A percentile compares a stretch with the other conserved stretches of the same genome.
Conservation (phyloP, 2,888 invertebrate species). For the Empis livida region DNA sequence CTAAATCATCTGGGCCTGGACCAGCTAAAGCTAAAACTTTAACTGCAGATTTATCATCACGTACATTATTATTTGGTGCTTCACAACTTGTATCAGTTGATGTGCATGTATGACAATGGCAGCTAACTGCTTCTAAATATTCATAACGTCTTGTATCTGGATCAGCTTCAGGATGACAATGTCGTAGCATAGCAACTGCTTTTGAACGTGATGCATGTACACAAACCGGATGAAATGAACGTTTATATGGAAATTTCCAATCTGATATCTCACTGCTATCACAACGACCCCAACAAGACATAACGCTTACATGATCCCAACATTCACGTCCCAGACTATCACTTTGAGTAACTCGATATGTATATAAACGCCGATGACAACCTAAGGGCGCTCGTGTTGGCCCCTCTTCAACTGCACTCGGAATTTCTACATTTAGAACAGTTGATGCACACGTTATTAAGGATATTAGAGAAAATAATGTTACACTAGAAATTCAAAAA, state of each 20-base stretch:
- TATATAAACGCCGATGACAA: conserved; percentile 53
- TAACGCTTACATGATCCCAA: conserved; percentile 61
- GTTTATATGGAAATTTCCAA: conserved; percentile 80
- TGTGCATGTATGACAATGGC: conserved; percentile 59
- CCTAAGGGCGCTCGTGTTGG: conserved; percentile 41
- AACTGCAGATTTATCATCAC: conserved; percentile 25
- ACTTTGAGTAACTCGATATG: conserved; percentile 47
- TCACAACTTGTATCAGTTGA: conserved; percentile 60
- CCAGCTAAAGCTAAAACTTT: conserved; percentile 28
- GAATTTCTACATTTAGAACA: too few relatives aligned
- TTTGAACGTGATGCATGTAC: conserved; percentile 58
- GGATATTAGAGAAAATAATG: too few relatives aligned
- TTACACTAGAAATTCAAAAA: too few relatives aligned
- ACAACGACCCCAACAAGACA: conserved; percentile 71
- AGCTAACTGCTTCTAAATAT: conserved; percentile 65
- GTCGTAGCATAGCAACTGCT: conserved; percentile 48
- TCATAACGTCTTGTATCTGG: conserved; percentile 58
- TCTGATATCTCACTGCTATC: conserved; percentile 79
- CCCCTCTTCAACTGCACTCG: conserved; percentile 19
- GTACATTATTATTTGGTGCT: conserved; percentile 36
- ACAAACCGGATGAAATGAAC: conserved; percentile 75
- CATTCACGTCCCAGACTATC: conserved; percentile 47
- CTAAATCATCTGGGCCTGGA: conserved; percentile 26
- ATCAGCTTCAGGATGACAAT: conserved; percentile 63
- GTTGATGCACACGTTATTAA: too few relatives aligned